A percentile compares a stretch with the other conserved stretches of the same genome.
Conservation (phyloP, 2,113 vertebrate species). For the Peromyscus maniculatus region DNA sequence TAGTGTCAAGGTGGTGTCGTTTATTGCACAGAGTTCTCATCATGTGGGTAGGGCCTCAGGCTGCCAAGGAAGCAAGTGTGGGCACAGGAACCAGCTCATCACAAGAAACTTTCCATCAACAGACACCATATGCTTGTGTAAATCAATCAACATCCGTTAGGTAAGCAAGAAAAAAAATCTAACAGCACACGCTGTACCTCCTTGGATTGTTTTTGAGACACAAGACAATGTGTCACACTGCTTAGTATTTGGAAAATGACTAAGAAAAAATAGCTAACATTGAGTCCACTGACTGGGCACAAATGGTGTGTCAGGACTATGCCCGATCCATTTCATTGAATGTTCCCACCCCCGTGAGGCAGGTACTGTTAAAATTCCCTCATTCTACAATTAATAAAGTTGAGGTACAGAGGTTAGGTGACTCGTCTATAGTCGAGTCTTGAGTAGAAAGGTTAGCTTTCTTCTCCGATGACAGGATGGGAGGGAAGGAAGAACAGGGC, state of each 20-base stretch:
- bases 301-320: not conserved
- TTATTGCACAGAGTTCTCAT: accelerated
- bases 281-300: not conserved
- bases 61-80: slow-evolving; percentile 35
- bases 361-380: not conserved
- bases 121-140: slow-evolving; percentile 65
- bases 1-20: accelerated
- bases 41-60: too few relatives aligned
- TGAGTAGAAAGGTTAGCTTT: not conserved
- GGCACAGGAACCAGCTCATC: slow-evolving; percentile 3
- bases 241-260: not conserved
- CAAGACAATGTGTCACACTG: not conserved
- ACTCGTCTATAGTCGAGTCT: not conserved
- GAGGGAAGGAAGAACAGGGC: not conserved
- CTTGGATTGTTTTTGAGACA: slow-evolving; percentile 16
- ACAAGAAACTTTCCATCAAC: slow-evolving; percentile 43
- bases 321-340: not conserved
- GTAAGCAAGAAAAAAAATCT: not conserved
- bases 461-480: not conserved
- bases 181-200: not conserved
- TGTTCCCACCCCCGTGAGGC: not conserved
- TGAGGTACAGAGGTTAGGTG: not conserved
- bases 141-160: slow-evolving; percentile 52
- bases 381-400: slow-evolving; percentile 31
- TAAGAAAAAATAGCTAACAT: slow-evolving; percentile 27